Evolutionary conservation across 2,888 invertebrate genomes (phyloP), one percentile per base, ranked within the genome.

Genomic region (Vandiemenella viatica): DNA sequence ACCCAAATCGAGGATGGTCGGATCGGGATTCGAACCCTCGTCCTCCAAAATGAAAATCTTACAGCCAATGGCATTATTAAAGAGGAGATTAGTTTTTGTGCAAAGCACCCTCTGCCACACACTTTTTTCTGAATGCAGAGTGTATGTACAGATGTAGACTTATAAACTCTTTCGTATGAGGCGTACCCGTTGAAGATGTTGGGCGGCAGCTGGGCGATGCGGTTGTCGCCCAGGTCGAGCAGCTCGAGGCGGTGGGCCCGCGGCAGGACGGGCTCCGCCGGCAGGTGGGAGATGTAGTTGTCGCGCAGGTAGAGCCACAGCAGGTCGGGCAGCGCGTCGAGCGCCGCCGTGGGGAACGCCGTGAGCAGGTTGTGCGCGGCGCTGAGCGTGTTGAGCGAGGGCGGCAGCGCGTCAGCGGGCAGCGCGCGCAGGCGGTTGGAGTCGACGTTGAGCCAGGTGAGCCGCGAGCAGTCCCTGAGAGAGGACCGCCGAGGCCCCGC

Each of bases 201-300:
- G 17, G 54, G 51, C 1, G 60, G 57, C n/a, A 64, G 50, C 7
- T 52, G 3, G 3, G 10, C n/a, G 2, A 32, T 32, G 10, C 32
- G 56, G 54, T 64, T 64, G 44, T 63, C 62, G 20, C 63, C 62
- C 16, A 64, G 50, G 50, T 64, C 62, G 26, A 64, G 51, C 48
- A 59, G 60, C 48, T 62, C 59, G 18, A 64, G 48, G 2, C 32
- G 32, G 15, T 55, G 55, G 43, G 56, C 56, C 6, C 51, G 49
- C 6, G 55, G 52, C 20, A 15, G 32, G 47, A 58, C 56, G 4
- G 59, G 56, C 7, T 53, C 49, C 15, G 55, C 52, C 2, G 61
- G 62, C n/a, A 63, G 53, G 13, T 58, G 46, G 37, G 58, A 57
- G 3, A 63, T 52, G 32, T 61, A 57, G 50, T 63, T 63, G 7